These are phyloP conservation scores for Tricholauxania praeusta DNA, from an alignment of 2,888 invertebrate species.

Conservation along the genomic window DNA sequence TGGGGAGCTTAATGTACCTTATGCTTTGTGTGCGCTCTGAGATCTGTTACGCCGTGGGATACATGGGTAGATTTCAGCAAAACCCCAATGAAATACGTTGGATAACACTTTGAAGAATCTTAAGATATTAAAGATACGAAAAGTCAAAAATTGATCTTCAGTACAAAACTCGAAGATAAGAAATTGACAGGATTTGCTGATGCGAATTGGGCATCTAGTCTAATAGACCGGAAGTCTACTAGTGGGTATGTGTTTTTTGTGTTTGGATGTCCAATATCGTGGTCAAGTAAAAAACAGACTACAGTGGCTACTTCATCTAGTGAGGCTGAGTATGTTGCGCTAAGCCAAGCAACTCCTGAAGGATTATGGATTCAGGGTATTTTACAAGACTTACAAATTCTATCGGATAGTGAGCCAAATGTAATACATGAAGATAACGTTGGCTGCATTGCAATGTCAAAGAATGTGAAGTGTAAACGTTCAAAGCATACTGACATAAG, in stretches of 20 bases:
- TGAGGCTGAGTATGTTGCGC: background rate
- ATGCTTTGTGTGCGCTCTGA: background rate
- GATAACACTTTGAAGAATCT: background rate
- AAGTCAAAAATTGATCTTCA: background rate
- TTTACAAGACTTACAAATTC: too few species aligned
- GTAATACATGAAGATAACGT: too few species aligned
- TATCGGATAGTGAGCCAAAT: too few species aligned
- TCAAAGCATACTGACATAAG: too few species aligned
- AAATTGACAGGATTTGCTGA: too few species aligned
- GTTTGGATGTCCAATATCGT: slow-evolving; percentile 1
- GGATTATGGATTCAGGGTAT: too few species aligned
- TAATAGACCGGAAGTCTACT: background rate
- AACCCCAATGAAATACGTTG: background rate
- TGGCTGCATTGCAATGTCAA: too few species aligned
- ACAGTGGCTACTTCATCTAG: slow-evolving; percentile 11
- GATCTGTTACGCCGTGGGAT: background rate
- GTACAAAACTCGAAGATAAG: background rate
- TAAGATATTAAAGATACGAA: background rate
- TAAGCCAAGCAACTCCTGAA: background rate
- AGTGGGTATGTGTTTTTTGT: slow-evolving; percentile 3
- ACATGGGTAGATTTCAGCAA: too few species aligned
- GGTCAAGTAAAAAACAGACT: slow-evolving; percentile 6
- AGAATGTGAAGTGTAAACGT: too few species aligned
- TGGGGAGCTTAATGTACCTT: background rate
- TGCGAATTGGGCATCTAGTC: too few species aligned